Conservation (phyloP, 2,797 vertebrate species). For the Paguma larvata region DNA sequence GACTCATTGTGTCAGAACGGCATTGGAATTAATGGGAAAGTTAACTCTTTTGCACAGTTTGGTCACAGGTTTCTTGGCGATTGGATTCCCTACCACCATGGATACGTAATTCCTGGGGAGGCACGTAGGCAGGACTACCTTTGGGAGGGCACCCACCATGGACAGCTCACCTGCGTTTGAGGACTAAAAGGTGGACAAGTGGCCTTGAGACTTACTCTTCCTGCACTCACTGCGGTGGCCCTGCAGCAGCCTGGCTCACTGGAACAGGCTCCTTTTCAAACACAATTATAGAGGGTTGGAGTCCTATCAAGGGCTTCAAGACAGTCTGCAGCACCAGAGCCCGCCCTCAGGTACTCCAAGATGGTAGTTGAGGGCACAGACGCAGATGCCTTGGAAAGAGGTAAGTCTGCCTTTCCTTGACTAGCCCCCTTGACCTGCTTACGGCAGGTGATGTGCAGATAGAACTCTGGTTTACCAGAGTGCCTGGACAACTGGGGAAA, state of each 20-base stretch:
- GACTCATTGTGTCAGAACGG: not conserved
- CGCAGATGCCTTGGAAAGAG: not conserved
- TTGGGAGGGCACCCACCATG: accelerated
- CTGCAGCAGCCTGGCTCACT: too few species aligned
- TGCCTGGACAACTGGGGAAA: not conserved
- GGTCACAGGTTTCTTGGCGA: not conserved
- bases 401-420: not conserved
- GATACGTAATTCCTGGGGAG: not conserved
- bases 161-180: accelerated
- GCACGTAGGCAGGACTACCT: accelerated
- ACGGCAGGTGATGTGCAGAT: not conserved
- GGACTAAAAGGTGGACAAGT: accelerated
- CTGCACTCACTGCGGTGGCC: not conserved
- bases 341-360: not conserved
- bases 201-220: not conserved
- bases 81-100: accelerated
- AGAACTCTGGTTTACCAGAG: not conserved
- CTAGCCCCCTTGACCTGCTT: not conserved
- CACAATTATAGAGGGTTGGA: accelerated
- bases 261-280: not conserved
- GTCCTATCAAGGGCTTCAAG: not conserved
- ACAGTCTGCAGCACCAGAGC: not conserved
- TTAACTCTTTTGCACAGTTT: not conserved
- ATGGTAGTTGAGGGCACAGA: not conserved
- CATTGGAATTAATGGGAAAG: not conserved